Percentiles rank a stretch among this genome's conserved stretches.
Evolutionary conservation across 2,113 vertebrate genomes (phyloP).

Genomic region (Lophochroa leadbeateri): DNA sequence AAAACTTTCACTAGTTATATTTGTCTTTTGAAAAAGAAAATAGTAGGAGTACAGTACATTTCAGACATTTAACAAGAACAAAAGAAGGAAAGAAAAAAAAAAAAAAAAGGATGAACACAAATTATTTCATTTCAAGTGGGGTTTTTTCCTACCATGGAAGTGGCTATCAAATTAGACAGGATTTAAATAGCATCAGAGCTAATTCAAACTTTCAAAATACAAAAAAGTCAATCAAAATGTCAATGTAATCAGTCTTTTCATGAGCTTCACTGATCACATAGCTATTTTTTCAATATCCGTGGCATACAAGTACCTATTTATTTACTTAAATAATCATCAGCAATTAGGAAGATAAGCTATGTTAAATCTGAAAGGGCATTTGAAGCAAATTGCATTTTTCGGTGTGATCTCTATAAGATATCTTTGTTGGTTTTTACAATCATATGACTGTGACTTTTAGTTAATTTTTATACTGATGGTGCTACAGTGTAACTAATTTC

Average conservation of each 20-base stretch:
- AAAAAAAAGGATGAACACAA: neutral
- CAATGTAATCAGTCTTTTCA: neutral
- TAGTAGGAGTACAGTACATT: neutral
- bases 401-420: neutral
- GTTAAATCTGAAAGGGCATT: neutral
- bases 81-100: neutral
- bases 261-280: neutral
- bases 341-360: neutral
- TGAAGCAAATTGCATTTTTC: neutral
- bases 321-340: neutral
- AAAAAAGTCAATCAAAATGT: neutral
- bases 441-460: neutral
- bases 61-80: neutral
- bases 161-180: neutral
- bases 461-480: neutral
- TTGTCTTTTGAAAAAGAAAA: neutral
- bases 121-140: neutral
- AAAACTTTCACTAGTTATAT: neutral
- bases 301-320: neutral
- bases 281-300: neutral
- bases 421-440: neutral
- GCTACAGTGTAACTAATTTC: neutral
- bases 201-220: neutral
- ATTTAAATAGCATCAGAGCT: neutral
- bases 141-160: neutral